Percentiles rank a stretch among this genome's conserved stretches.
Conservation (phyloP, 2,888 invertebrate species). For the Ferrisia virgata region DNA sequence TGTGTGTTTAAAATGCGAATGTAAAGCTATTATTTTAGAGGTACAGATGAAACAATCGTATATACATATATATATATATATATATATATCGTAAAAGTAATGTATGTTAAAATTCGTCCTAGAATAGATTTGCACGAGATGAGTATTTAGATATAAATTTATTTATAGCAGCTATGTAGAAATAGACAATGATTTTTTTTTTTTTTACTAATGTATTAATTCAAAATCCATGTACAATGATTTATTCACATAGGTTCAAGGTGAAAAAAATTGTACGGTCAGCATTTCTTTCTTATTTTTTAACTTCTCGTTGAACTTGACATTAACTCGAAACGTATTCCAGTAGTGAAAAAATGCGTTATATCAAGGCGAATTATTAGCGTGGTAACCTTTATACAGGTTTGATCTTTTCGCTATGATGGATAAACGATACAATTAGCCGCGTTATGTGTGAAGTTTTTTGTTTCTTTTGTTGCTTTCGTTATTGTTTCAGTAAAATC, state of each 20-base stretch:
- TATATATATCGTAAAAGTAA: neutral
- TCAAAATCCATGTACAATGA: neutral
- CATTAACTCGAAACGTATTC: neutral
- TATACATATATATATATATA: neutral
- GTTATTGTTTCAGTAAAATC: neutral
- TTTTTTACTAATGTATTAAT: neutral
- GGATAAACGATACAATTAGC: slow-evolving; percentile 12
- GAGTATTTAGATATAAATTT: neutral
- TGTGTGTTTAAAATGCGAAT: neutral
- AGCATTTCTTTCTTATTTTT: neutral
- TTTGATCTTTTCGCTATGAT: neutral
- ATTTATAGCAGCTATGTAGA: neutral
- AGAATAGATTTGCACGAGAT: neutral
- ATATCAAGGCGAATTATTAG: slow-evolving; percentile 18
- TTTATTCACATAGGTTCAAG: slow-evolving; percentile 33
- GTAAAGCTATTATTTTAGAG: too few relatives aligned
- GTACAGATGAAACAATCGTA: too few relatives aligned
- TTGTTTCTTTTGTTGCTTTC: neutral
- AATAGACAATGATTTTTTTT: neutral
- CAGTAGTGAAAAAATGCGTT: neutral
- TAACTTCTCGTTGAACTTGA: slow-evolving; percentile 29
- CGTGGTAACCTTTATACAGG: slow-evolving; percentile 18
- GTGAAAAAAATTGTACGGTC: neutral
- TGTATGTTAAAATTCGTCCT: neutral
- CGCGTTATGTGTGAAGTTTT: slow-evolving; percentile 8